A percentile compares a stretch with the other conserved stretches of the same genome.
Evolutionary conservation across 1,140 invertebrate genomes (phyloP).

Genomic region (Samia ricini): DNA sequence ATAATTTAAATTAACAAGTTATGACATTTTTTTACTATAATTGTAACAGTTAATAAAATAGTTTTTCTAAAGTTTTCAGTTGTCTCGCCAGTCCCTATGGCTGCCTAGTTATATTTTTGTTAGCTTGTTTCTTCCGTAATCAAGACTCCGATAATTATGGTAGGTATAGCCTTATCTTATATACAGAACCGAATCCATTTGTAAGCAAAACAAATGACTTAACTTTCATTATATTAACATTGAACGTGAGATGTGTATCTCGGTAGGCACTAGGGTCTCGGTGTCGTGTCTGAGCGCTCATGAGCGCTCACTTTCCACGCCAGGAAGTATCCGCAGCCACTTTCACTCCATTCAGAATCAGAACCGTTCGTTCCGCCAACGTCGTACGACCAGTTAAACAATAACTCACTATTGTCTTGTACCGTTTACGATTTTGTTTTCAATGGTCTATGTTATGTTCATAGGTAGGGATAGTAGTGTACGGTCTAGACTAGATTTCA

Average conservation of each 20-base stretch:
- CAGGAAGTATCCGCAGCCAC: conserved; percentile 68
- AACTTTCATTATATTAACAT: conserved; percentile 61
- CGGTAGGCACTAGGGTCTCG: conserved; percentile 38
- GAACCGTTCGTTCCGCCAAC: conserved; percentile 45
- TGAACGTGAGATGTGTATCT: conserved; percentile 58
- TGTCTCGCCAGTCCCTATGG: too few species aligned
- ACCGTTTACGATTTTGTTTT: conserved; percentile 12
- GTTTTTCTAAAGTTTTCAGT: too few species aligned
- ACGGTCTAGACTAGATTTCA: not conserved
- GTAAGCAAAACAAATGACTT: conserved; percentile 11
- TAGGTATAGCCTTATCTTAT: not conserved
- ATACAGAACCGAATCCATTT: conserved; percentile 3
- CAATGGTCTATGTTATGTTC: not conserved
- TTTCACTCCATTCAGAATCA: conserved; percentile 75
- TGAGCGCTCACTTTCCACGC: conserved; percentile 66
- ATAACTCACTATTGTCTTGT: conserved; percentile 51
- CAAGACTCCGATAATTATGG: not conserved
- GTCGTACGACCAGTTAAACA: conserved; percentile 35
- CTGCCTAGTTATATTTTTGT: too few species aligned
- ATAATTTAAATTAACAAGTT: too few species aligned
- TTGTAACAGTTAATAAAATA: too few species aligned
- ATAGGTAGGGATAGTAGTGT: too few species aligned
- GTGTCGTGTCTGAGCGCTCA: conserved; percentile 36
- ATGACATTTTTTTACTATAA: too few species aligned
- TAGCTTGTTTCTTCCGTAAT: too few species aligned